phyloP scores from a whole-genome alignment of 2,797 vertebrate genomes.

The Lateolabrax maculatus region DNA sequence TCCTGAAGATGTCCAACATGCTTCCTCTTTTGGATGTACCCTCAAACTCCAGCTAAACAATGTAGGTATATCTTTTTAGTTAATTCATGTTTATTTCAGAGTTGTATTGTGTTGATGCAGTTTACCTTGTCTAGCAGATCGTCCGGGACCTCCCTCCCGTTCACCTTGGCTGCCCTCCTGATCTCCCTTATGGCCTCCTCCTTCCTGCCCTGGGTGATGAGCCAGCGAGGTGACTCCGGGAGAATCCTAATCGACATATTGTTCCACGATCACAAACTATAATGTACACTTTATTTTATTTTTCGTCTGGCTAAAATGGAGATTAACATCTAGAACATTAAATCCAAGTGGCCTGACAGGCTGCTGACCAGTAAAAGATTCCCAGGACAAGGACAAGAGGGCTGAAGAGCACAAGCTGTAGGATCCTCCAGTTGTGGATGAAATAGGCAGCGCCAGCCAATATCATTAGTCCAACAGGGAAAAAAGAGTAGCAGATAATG shows the following conservation, averaged over 20 bases:
- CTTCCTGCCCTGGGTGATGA: slow-evolving; percentile 86
- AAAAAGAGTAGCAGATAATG: slow-evolving; percentile 81
- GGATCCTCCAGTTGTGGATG: slow-evolving; percentile 88
- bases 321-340: background rate
- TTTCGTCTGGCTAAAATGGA: background rate
- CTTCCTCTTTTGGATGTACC: slow-evolving; percentile 65
- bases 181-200: slow-evolving; percentile 86
- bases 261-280: background rate
- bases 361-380: slow-evolving; percentile 86
- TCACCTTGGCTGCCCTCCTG: slow-evolving; percentile 86
- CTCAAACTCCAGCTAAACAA: slow-evolving; percentile 79
- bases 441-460: slow-evolving; percentile 88
- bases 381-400: slow-evolving; percentile 80
- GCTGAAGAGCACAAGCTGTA: slow-evolving; percentile 86
- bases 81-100: background rate
- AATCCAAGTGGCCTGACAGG: background rate
- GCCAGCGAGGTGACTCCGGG: slow-evolving; percentile 93
- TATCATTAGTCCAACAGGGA: slow-evolving; percentile 84
- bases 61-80: background rate
- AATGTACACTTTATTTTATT: background rate
- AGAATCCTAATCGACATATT: slow-evolving; percentile 82
- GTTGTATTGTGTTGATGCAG: background rate
- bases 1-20: slow-evolving; percentile 88
- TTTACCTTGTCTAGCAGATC: slow-evolving; percentile 87
- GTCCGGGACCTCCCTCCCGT: slow-evolving; percentile 81